These are phyloP conservation scores for Apis cerana DNA, from an alignment of 1,140 invertebrate genomes.

Conservation along the genomic window DNA sequence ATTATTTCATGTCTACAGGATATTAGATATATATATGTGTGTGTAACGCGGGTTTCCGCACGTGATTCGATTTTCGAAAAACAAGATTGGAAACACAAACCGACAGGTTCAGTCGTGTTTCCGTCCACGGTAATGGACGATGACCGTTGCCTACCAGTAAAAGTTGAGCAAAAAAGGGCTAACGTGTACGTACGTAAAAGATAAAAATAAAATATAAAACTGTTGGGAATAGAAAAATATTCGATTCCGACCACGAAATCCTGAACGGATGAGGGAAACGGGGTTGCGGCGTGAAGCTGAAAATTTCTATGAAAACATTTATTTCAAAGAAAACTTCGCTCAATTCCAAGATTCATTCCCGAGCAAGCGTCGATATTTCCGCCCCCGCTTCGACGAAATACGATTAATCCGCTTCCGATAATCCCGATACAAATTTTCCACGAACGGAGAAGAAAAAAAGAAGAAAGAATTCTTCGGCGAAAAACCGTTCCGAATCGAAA, in stretches of 20 bases:
- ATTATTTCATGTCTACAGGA: not conserved
- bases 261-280: not conserved
- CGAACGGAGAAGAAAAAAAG: too few relatives aligned
- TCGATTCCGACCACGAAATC: conserved; percentile 2
- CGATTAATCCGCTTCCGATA: too few relatives aligned
- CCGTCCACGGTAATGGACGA: not conserved
- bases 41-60: too few relatives aligned
- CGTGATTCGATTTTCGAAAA: not conserved
- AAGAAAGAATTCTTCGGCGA: too few relatives aligned
- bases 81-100: too few relatives aligned
- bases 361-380: too few relatives aligned
- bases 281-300: not conserved
- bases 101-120: not conserved
- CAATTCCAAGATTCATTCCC: too few relatives aligned
- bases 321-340: not conserved
- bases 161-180: not conserved
- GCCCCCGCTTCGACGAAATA: too few relatives aligned
- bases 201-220: not conserved
- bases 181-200: not conserved
- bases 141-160: not conserved
- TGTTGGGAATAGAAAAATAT: not conserved
- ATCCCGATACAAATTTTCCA: too few relatives aligned
- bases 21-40: not conserved
- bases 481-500: not conserved
- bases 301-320: not conserved